Percentiles rank a stretch among this genome's conserved stretches.
phyloP scores from a whole-genome alignment of 2,797 vertebrate species.

The Anguilla obscura region DNA sequence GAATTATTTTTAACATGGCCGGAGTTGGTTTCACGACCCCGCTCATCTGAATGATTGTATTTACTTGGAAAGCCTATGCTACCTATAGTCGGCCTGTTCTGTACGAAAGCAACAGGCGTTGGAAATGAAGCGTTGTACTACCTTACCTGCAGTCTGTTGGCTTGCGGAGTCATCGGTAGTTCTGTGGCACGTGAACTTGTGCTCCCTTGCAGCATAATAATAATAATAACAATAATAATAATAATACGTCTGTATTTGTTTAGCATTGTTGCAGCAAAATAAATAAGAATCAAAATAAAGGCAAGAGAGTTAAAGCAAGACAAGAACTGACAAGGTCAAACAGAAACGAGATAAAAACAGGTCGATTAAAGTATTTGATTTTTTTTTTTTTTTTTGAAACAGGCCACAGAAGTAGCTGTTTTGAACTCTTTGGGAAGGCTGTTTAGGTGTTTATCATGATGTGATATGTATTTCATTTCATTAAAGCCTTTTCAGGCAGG shows the following conservation, averaged over 20 bases:
- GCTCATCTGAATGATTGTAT: background rate
- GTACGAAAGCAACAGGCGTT: background rate
- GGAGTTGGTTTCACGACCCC: background rate
- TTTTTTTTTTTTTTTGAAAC: background rate
- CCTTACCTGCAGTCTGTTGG: background rate
- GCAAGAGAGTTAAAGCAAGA: background rate
- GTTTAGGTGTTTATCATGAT: background rate
- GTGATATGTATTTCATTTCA: background rate
- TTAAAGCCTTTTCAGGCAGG: background rate
- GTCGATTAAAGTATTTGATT: background rate
- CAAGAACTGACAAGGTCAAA: background rate
- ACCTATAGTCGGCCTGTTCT: background rate
- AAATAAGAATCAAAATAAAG: background rate
- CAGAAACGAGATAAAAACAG: background rate
- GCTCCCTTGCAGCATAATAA: background rate
- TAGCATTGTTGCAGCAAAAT: background rate
- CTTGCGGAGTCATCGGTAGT: background rate
- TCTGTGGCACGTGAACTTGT: background rate
- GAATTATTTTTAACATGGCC: constrained; percentile 1
- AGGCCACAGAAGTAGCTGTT: background rate
- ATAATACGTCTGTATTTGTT: background rate
- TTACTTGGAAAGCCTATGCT: background rate
- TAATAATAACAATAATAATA: background rate
- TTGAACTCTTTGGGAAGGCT: background rate
- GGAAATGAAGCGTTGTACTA: background rate